These are phyloP conservation scores for Drosophila tanythrix DNA, from an alignment of 2,888 invertebrate species.

Conservation along the genomic window DNA sequence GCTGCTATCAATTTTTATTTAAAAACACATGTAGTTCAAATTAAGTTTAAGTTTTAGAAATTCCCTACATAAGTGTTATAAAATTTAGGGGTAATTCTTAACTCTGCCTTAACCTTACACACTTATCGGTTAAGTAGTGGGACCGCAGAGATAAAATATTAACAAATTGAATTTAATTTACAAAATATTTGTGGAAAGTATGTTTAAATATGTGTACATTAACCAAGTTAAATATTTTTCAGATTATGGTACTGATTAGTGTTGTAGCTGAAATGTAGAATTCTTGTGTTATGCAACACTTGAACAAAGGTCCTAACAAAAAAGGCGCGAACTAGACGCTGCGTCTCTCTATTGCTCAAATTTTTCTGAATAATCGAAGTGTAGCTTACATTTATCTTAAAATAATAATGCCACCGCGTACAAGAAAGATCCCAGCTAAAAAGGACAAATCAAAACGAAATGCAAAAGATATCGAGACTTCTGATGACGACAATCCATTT, in stretches of 20 bases:
- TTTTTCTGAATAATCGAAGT: background rate
- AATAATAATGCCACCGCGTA: constrained; percentile 27
- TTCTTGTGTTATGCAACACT: constrained; percentile 4
- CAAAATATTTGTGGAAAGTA: background rate
- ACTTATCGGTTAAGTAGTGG: background rate
- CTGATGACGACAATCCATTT: constrained; percentile 32
- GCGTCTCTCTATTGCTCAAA: background rate
- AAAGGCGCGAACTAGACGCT: constrained; percentile 10
- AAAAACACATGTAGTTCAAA: background rate
- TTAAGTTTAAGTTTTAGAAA: background rate
- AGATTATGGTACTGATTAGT: background rate
- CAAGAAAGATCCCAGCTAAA: background rate
- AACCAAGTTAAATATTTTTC: background rate
- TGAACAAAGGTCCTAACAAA: background rate
- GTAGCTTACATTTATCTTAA: background rate
- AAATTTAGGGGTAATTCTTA: background rate
- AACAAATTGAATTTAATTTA: background rate
- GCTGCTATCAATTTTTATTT: background rate
- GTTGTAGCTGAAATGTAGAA: background rate
- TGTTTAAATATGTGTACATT: background rate
- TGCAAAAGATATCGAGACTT: background rate
- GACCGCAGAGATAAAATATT: constrained; percentile 4
- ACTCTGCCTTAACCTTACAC: background rate
- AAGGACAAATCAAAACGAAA: background rate
- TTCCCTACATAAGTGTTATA: background rate